Evolutionary conservation across 2,113 vertebrate genomes (phyloP), one percentile per base, ranked within the genome.

Genomic region (Notothenia rossii): DNA sequence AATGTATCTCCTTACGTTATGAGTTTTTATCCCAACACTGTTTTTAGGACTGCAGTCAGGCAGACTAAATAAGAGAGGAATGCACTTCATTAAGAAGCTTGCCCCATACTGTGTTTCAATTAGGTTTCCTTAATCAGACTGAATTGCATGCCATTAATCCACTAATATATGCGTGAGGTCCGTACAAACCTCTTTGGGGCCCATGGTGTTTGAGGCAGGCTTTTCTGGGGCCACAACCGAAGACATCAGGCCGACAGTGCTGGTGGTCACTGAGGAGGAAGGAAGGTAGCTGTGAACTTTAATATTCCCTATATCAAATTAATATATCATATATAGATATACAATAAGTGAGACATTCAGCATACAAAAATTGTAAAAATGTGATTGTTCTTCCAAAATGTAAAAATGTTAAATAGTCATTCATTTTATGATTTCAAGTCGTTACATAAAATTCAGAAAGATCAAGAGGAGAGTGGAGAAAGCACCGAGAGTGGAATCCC

Each of bases 131-230:
- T 7, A 12, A 22, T 62, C 53, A 59, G 3, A 15, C 2, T 79
- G n/a, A n/a, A 46, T 58, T 61, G 8, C 20, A 50, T 20, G 15
- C 55, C 14, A 72, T 72, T 50, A 43, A 62, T 48, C 4, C 20
- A n/a, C 12, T 14, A 40, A 17, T n/a, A 54, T n/a, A 2, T 40
- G 40, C 22, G 7, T 67, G 36, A 17, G 4, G 67, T 71, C 2
- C 66, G 53, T 63, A 83, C 86, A 79, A 33, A 94, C 93, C 60
- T 96, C 96, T 88, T 95, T 96, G 20, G 95, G 95, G 77, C 94
- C 95, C 90, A 91, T 88, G 71, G 94, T 84, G 40, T 96, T 95
- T 77, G 94, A 84, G 62, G 86, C 25, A 43, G 93, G 87, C 86
- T 94, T 95, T 78, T 94, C 92, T 0, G 95, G 94, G 77, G 93